Percentiles rank a stretch among this genome's conserved stretches.
Conservation (phyloP, 2,888 invertebrate genomes). For the Leptopilina drosophilae region DNA sequence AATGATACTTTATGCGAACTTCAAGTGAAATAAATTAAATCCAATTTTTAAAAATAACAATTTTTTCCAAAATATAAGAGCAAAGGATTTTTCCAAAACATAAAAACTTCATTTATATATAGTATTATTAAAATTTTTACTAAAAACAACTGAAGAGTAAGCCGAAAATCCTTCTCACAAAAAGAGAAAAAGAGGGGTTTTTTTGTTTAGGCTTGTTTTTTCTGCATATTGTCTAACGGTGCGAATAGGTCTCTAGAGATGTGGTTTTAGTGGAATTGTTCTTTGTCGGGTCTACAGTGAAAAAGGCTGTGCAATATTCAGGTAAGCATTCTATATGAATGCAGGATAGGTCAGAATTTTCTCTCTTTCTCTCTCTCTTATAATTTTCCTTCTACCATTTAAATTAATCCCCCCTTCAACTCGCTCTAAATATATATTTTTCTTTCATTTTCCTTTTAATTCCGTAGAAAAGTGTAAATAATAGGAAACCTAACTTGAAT, state of each 20-base stretch:
- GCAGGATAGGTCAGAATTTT: not conserved
- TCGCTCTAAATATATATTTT: too few relatives aligned
- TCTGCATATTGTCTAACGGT: conserved; percentile 11
- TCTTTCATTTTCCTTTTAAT: too few relatives aligned
- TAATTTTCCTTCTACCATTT: too few relatives aligned
- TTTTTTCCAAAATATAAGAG: not conserved
- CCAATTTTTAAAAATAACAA: too few relatives aligned
- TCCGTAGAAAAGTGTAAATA: too few relatives aligned
- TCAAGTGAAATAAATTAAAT: not conserved
- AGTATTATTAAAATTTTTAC: not conserved
- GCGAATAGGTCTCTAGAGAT: not conserved
- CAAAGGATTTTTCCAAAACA: not conserved
- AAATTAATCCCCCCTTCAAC: too few relatives aligned
- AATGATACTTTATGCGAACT: not conserved
- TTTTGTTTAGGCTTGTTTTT: not conserved
- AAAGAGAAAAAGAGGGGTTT: not conserved
- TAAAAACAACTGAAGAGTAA: not conserved
- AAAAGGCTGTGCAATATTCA: conserved; percentile 10
- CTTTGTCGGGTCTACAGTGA: not conserved
- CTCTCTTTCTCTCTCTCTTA: too few relatives aligned
- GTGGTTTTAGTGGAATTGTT: not conserved
- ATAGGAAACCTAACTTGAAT: too few relatives aligned
- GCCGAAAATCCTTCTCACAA: not conserved
- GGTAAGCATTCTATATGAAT: conserved; percentile 10
- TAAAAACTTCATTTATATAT: not conserved